Percentiles rank a stretch among this genome's conserved stretches.
Evolutionary conservation across 2,888 invertebrate genomes (phyloP).

Genomic region (Nemurella pictetii): DNA sequence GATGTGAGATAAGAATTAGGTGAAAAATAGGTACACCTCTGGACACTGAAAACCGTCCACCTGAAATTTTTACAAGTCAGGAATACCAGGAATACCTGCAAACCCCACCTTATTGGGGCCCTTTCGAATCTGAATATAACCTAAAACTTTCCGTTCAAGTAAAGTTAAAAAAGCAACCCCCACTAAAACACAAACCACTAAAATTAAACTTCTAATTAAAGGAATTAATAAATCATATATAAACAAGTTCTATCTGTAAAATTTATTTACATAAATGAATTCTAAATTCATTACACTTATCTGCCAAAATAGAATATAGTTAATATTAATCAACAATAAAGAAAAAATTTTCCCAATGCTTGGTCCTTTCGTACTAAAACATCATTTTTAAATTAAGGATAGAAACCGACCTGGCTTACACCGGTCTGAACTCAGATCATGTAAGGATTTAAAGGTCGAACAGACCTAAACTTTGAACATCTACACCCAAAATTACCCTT

Average conservation of each 20-base stretch:
- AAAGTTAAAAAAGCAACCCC: conserved; percentile 72
- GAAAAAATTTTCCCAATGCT: conserved; percentile 59
- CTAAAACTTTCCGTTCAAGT: conserved; percentile 70
- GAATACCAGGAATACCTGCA: conserved; percentile 54
- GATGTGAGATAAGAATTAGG: no score
- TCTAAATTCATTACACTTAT: conserved; percentile 73
- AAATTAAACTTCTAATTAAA: conserved; percentile 40
- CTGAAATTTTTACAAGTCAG: no score
- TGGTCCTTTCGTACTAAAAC: conserved; percentile 79
- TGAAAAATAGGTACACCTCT: no score
- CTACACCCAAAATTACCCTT: conserved; percentile 69
- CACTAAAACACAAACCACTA: conserved; percentile 64
- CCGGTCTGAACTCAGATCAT: conserved; percentile 89
- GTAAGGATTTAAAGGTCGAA: conserved; percentile 83
- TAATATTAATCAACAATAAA: conserved; percentile 51
- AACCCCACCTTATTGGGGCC: conserved; percentile 72
- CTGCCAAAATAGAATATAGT: conserved; percentile 63
- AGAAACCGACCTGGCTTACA: conserved; percentile 84
- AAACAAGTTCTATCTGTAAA: conserved; percentile 43
- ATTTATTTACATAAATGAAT: conserved; percentile 60
- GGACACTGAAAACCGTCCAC: no score
- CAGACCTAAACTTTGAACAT: conserved; percentile 71
- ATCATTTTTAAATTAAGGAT: conserved; percentile 60
- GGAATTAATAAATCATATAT: not conserved
- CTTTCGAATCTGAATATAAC: conserved; percentile 73